Evolutionary conservation across 2,113 vertebrate species (phyloP).

Genomic region (Erythrocercus mccallii): DNA sequence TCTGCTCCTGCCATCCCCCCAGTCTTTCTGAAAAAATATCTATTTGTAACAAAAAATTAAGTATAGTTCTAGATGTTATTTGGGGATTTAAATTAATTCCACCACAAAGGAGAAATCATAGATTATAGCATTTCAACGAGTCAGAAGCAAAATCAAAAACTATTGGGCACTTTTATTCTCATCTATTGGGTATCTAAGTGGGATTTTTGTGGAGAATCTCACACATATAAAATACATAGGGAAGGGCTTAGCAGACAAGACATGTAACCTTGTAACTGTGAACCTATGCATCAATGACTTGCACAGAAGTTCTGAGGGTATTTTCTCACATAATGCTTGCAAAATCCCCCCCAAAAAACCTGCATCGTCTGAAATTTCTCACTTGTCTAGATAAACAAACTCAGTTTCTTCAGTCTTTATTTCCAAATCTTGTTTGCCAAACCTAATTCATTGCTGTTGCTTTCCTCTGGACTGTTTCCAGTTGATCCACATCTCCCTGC

Average conservation of each 20-base stretch:
- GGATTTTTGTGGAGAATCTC: not conserved
- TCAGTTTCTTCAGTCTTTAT: not conserved
- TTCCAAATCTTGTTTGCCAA: conserved; percentile 27
- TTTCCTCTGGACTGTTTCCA: conserved; percentile 42
- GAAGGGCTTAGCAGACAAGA: not conserved
- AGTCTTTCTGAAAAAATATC: not conserved
- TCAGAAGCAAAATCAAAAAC: not conserved
- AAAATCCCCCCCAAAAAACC: not conserved
- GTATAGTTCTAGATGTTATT: not conserved
- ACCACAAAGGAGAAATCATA: not conserved
- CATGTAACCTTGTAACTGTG: not conserved
- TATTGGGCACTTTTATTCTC: not conserved
- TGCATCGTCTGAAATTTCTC: not conserved
- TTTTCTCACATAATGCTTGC: not conserved
- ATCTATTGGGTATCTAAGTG: not conserved
- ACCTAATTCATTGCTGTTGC: not conserved
- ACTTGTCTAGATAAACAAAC: not conserved
- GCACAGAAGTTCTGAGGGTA: not conserved
- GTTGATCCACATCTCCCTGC: conserved; percentile 26
- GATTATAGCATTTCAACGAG: not conserved
- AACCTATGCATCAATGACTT: not conserved
- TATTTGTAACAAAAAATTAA: not conserved
- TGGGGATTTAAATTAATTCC: not conserved
- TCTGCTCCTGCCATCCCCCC: accelerated
- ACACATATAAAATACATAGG: not conserved